Conservation (phyloP, 2,888 invertebrate species). For the Drosophila gaucha region DNA sequence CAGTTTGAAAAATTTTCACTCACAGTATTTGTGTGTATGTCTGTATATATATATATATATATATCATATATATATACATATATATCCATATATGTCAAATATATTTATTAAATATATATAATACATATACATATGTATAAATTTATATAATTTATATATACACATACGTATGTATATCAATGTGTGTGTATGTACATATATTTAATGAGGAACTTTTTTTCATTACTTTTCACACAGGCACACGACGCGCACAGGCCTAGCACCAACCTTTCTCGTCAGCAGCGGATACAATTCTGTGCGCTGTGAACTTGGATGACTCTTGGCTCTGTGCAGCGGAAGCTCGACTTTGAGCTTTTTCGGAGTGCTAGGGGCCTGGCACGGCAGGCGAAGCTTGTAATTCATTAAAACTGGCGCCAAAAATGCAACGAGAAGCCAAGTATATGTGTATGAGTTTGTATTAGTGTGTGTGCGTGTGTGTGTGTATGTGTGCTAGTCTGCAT, state of each 20-base stretch:
- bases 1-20: slow-evolving; percentile 76
- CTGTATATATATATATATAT: slow-evolving; percentile 27
- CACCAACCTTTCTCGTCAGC: slow-evolving; percentile 84
- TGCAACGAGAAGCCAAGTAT: slow-evolving; percentile 29
- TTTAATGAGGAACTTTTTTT: slow-evolving; percentile 59
- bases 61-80: slow-evolving; percentile 36
- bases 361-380: slow-evolving; percentile 58
- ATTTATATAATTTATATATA: slow-evolving; percentile 9
- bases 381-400: slow-evolving; percentile 41
- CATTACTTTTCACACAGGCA: slow-evolving; percentile 71
- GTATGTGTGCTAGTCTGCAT: no score
- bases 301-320: slow-evolving; percentile 39
- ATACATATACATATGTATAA: neutral
- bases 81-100: slow-evolving; percentile 11
- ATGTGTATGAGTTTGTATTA: neutral
- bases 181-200: slow-evolving; percentile 35
- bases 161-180: neutral
- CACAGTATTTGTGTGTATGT: slow-evolving; percentile 39
- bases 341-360: slow-evolving; percentile 72
- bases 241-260: slow-evolving; percentile 76
- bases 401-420: slow-evolving; percentile 76
- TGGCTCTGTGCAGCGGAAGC: slow-evolving; percentile 56
- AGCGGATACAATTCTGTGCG: slow-evolving; percentile 84
- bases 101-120: neutral
- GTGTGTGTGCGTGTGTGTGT: neutral